Conservation (phyloP, 2,113 vertebrate species). For the Trichomycterus rosablanca region DNA sequence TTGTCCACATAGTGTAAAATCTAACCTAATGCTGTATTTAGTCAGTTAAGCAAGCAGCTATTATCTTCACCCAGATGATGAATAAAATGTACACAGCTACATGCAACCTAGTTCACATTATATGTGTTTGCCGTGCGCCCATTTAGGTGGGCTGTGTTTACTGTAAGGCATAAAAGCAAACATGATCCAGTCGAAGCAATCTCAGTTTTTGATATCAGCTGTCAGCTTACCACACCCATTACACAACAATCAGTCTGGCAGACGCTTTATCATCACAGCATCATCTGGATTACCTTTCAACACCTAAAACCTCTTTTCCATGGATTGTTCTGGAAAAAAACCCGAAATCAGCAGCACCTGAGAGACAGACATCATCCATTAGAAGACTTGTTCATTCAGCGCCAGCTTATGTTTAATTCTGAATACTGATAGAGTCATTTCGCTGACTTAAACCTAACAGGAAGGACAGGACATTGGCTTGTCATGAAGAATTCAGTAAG, state of each 20-base stretch:
- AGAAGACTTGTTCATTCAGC: neutral
- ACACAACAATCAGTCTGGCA: conserved; percentile 4
- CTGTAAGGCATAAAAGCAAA: conserved; percentile 36
- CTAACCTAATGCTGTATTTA: conserved; percentile 16
- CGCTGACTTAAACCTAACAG: conserved; percentile 12
- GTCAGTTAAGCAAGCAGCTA: conserved; percentile 6
- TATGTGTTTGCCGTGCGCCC: conserved; percentile 14
- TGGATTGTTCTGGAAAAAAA: neutral
- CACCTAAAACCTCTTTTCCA: neutral
- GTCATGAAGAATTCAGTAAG: conserved; percentile 45
- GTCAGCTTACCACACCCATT: neutral
- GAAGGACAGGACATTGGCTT: neutral
- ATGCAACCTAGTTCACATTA: no score
- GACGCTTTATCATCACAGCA: neutral
- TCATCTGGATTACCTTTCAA: conserved; percentile 9
- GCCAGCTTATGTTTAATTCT: neutral
- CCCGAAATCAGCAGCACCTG: neutral
- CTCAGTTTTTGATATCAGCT: neutral
- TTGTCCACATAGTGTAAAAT: no score
- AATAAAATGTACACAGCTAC: no score
- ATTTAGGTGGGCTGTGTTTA: conserved; percentile 7
- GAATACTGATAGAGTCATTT: neutral
- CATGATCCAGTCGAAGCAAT: conserved; percentile 19
- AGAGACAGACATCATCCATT: neutral
- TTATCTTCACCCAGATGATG: conserved; percentile 3